Conservation (phyloP, 2,888 invertebrate genomes). For the Spialia ferax region DNA sequence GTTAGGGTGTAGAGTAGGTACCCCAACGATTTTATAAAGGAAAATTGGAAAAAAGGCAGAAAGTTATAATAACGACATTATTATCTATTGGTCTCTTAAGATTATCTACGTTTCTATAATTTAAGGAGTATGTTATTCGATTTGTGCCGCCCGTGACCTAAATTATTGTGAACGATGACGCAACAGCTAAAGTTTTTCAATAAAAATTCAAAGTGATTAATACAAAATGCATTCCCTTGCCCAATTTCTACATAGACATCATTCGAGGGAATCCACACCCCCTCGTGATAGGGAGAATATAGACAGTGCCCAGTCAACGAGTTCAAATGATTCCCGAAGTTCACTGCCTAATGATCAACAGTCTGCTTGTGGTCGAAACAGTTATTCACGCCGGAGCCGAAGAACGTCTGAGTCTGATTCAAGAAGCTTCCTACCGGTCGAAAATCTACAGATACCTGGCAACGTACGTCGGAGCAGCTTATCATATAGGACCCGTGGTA, state of each 20-base stretch:
- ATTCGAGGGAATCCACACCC: slow-evolving; percentile 67
- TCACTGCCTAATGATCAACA: slow-evolving; percentile 54
- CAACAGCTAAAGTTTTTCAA: background rate
- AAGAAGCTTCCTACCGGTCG: slow-evolving; percentile 53
- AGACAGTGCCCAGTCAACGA: slow-evolving; percentile 79
- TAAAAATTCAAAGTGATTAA: background rate
- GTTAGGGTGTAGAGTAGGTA: too few relatives aligned
- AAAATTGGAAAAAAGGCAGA: too few relatives aligned
- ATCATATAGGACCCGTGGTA: slow-evolving; percentile 57
- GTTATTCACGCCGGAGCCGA: slow-evolving; percentile 20
- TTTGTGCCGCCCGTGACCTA: background rate
- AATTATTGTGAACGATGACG: background rate
- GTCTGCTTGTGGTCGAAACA: slow-evolving; percentile 24
- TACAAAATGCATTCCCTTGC: slow-evolving; percentile 53
- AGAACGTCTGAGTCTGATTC: slow-evolving; percentile 52
- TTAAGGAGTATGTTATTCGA: background rate
- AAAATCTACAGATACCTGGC: slow-evolving; percentile 60
- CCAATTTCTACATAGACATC: slow-evolving; percentile 73
- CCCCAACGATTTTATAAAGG: too few relatives aligned
- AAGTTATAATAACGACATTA: slow-evolving; percentile 22
- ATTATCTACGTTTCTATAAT: background rate
- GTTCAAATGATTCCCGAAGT: slow-evolving; percentile 59
- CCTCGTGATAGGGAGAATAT: slow-evolving; percentile 70
- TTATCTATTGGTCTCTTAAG: slow-evolving; percentile 56
- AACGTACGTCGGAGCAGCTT: slow-evolving; percentile 64